Evolutionary conservation across 2,888 invertebrate species (phyloP).

Genomic region (Odontocolon sp.): DNA sequence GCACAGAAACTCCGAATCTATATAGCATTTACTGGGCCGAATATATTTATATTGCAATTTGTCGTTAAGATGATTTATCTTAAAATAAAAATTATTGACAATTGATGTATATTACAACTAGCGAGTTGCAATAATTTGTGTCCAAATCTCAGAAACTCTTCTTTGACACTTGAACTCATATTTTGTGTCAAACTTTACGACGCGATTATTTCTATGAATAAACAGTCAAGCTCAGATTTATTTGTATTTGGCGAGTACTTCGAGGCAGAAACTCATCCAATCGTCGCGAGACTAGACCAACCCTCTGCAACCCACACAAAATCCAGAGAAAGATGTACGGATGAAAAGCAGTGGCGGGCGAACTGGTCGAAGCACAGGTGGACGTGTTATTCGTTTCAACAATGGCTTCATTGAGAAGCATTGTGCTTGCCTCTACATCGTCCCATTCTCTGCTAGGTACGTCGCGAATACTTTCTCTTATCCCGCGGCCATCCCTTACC

Average conservation of each 20-base stretch:
- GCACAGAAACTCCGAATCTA: conserved; percentile 68
- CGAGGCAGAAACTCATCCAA: neutral
- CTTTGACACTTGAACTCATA: too few relatives aligned
- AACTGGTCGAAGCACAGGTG: conserved; percentile 70
- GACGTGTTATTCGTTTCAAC: conserved; percentile 78
- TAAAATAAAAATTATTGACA: too few relatives aligned
- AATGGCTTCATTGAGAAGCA: conserved; percentile 78
- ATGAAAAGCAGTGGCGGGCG: too few relatives aligned
- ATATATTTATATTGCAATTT: conserved; percentile 27
- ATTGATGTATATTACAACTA: too few relatives aligned
- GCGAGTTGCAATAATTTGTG: too few relatives aligned
- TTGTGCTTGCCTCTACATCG: conserved; percentile 67
- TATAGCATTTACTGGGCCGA: conserved; percentile 50
- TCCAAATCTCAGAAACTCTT: too few relatives aligned
- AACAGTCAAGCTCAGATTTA: too few relatives aligned
- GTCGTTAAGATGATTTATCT: neutral
- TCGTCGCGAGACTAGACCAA: neutral
- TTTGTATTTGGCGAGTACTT: neutral
- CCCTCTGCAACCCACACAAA: conserved; percentile 3
- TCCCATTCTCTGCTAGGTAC: conserved; percentile 71
- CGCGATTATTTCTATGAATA: too few relatives aligned
- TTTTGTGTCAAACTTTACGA: too few relatives aligned
- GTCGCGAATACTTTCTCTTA: conserved; percentile 73
- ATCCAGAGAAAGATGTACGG: conserved; percentile 60
- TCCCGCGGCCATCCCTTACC: conserved; percentile 13